These are phyloP conservation scores for Cyclargus thomasi DNA, from an alignment of 1,140 invertebrate species.

Conservation along the genomic window DNA sequence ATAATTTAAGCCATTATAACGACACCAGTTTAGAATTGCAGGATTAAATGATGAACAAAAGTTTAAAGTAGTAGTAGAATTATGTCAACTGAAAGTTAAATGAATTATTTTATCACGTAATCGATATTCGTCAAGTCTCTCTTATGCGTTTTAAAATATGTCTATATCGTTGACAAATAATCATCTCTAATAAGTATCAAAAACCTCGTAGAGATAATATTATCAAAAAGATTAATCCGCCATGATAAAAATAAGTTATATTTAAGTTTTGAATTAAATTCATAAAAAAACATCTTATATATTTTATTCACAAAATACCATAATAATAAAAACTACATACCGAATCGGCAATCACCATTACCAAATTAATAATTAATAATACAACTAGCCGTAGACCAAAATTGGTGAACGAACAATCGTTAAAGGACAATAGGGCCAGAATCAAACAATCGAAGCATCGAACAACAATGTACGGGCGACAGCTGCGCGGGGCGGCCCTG, in stretches of 20 bases:
- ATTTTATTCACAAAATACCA: neutral
- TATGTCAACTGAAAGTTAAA: no score
- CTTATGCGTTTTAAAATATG: no score
- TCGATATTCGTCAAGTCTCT: no score
- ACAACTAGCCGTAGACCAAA: constrained; percentile 24
- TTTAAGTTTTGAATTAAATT: no score
- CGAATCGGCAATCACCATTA: constrained; percentile 2
- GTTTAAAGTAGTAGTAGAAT: no score
- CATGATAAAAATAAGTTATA: no score
- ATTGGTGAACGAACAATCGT: constrained; percentile 44
- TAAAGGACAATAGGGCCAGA: constrained; percentile 49
- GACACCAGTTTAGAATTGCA: neutral
- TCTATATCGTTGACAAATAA: no score
- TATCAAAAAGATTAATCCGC: no score
- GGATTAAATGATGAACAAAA: neutral
- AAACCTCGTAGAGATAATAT: no score
- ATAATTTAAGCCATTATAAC: neutral
- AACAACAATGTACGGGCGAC: constrained; percentile 49
- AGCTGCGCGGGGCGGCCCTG: constrained; percentile 46
- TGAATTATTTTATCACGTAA: no score
- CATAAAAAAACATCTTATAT: no score
- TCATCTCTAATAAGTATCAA: no score
- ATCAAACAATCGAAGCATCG: constrained; percentile 63
- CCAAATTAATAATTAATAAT: constrained; percentile 17
- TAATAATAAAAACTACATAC: neutral